phyloP scores from a whole-genome alignment of 1,140 invertebrate species.

The Drosophila melanica region DNA sequence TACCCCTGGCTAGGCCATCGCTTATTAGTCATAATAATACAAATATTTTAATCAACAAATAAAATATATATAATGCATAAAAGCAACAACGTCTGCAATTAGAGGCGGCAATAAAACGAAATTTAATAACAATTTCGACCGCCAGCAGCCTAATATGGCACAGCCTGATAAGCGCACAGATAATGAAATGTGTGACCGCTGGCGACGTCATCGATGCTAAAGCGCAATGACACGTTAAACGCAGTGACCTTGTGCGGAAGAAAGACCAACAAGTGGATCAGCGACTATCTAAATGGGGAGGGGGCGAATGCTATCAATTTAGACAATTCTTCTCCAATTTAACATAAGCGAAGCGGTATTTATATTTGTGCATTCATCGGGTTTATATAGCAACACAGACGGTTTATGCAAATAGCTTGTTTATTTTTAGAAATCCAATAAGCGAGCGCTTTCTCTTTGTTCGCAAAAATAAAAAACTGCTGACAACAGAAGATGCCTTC shows the following conservation, averaged over 20 bases:
- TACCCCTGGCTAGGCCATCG: background rate
- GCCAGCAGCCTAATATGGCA: slow-evolving; percentile 28
- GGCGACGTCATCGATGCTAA: slow-evolving; percentile 38
- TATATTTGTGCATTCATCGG: slow-evolving; percentile 24
- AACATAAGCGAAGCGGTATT: background rate
- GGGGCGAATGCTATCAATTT: background rate
- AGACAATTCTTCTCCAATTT: slow-evolving; percentile 12
- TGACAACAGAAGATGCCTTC: background rate
- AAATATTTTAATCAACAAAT: slow-evolving; percentile 27
- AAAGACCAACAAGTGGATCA: slow-evolving; percentile 68
- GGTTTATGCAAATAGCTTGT: slow-evolving; percentile 58
- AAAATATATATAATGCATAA: slow-evolving; percentile 3
- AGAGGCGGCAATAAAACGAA: slow-evolving; percentile 20
- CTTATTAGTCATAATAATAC: slow-evolving; percentile 32
- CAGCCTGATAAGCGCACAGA: slow-evolving; percentile 26
- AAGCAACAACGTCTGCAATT: slow-evolving; percentile 20
- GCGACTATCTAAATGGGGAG: slow-evolving; percentile 24
- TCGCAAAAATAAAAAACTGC: slow-evolving; percentile 24
- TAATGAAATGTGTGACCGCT: background rate
- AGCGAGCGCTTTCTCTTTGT: slow-evolving; percentile 26
- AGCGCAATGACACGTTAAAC: slow-evolving; percentile 41
- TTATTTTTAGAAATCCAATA: slow-evolving; percentile 62
- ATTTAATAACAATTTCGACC: slow-evolving; percentile 28
- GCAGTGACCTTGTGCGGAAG: slow-evolving; percentile 57
- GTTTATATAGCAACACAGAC: slow-evolving; percentile 13